A percentile compares a stretch with the other conserved stretches of the same genome.
phyloP scores from a whole-genome alignment of 2,888 invertebrate genomes.

The Napeogenes sylphis region DNA sequence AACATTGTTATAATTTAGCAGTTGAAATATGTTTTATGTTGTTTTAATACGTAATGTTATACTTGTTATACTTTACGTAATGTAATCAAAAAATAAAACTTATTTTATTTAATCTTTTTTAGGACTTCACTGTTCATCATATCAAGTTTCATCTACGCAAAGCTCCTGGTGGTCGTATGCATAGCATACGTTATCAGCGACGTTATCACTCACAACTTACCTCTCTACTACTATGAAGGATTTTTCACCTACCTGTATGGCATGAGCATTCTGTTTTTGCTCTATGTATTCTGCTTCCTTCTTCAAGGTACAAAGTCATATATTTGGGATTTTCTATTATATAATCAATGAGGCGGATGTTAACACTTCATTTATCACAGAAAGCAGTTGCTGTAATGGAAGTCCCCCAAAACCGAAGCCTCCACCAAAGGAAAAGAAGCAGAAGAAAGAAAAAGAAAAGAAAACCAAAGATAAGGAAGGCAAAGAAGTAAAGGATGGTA shows the following conservation, averaged over 20 bases:
- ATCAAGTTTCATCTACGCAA: constrained; percentile 97
- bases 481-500: constrained; percentile 70
- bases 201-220: constrained; percentile 94
- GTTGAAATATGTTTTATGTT: background rate
- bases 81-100: too few species aligned
- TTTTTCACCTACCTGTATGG: constrained; percentile 97
- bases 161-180: constrained; percentile 94
- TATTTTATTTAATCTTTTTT: background rate
- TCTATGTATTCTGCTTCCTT: constrained; percentile 96
- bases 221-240: constrained; percentile 95
- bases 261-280: constrained; percentile 93
- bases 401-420: constrained; percentile 82
- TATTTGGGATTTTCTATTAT: background rate
- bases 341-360: background rate
- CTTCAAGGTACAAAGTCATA: constrained; percentile 80
- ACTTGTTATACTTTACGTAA: too few species aligned
- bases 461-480: constrained; percentile 80
- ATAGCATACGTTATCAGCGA: constrained; percentile 96
- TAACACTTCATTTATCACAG: constrained; percentile 49
- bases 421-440: constrained; percentile 82
- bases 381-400: constrained; percentile 89
- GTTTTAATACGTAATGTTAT: background rate
- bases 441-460: constrained; percentile 82
- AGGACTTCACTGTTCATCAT: constrained; percentile 97
- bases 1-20: too few species aligned